phyloP scores from a whole-genome alignment of 1,140 invertebrate genomes.

The Mylabris phalerata region DNA sequence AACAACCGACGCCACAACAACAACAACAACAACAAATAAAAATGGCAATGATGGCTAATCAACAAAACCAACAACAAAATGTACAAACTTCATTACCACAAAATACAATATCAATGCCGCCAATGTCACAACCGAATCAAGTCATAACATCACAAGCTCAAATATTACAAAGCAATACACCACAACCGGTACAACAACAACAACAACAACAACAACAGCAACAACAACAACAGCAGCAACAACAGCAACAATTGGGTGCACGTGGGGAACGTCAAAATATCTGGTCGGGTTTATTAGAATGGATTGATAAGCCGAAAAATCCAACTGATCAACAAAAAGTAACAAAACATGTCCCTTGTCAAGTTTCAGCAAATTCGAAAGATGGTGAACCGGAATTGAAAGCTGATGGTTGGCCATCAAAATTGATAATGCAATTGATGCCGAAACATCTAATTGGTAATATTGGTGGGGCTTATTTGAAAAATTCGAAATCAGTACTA shows the following conservation, averaged over 20 bases:
- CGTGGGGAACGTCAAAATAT: conserved; percentile 61
- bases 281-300: conserved; percentile 83
- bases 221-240: conserved; percentile 10
- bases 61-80: conserved; percentile 23
- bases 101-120: conserved; percentile 15
- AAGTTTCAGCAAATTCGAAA: conserved; percentile 68
- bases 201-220: conserved; percentile 18
- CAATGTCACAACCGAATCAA: conserved; percentile 19
- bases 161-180: conserved; percentile 8
- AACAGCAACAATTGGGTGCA: not conserved
- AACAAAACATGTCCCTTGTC: conserved; percentile 75
- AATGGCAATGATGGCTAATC: conserved; percentile 17
- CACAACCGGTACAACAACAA: conserved; percentile 30
- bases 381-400: conserved; percentile 84
- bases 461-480: conserved; percentile 78
- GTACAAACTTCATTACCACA: conserved; percentile 24
- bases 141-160: conserved; percentile 16
- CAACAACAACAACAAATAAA: conserved; percentile 17
- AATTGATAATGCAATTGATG: conserved; percentile 89
- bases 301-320: conserved; percentile 80
- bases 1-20: conserved; percentile 24
- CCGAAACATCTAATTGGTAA: conserved; percentile 83
- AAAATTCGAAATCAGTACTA: conserved; percentile 80
- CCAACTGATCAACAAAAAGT: conserved; percentile 67
- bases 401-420: conserved; percentile 86